phyloP scores from a whole-genome alignment of 2,888 invertebrate genomes.

The Lasioglossum morio region DNA sequence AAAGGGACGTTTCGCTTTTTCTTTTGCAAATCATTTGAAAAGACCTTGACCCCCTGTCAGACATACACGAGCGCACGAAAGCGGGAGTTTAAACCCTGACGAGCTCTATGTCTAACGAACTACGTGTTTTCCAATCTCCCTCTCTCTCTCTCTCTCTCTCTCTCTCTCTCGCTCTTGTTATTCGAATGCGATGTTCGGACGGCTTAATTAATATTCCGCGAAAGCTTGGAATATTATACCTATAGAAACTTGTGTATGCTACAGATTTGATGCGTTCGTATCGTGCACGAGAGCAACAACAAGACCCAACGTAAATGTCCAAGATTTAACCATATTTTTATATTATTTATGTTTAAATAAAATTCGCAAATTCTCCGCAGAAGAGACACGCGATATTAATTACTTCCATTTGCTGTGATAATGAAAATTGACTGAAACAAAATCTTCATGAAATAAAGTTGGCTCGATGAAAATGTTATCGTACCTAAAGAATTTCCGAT shows the following conservation, averaged over 20 bases:
- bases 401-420: neutral
- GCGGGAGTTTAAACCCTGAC: neutral
- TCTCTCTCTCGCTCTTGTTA: neutral
- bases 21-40: neutral
- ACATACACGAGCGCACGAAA: neutral
- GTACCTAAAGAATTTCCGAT: neutral
- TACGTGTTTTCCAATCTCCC: neutral
- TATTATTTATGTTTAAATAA: neutral
- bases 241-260: neutral
- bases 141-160: neutral
- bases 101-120: neutral
- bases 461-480: too few relatives aligned
- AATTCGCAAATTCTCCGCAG: neutral
- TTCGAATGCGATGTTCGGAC: neutral
- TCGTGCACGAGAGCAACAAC: neutral
- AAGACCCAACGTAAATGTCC: neutral
- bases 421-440: neutral
- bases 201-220: neutral
- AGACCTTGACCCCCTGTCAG: conserved; percentile 8
- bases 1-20: neutral
- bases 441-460: neutral
- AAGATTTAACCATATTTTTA: neutral
- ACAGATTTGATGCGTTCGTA: neutral
- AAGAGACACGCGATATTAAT: neutral
- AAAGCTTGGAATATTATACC: neutral